phyloP scores from a whole-genome alignment of 2,113 vertebrate species.

The Benitochromis conjunctus region DNA sequence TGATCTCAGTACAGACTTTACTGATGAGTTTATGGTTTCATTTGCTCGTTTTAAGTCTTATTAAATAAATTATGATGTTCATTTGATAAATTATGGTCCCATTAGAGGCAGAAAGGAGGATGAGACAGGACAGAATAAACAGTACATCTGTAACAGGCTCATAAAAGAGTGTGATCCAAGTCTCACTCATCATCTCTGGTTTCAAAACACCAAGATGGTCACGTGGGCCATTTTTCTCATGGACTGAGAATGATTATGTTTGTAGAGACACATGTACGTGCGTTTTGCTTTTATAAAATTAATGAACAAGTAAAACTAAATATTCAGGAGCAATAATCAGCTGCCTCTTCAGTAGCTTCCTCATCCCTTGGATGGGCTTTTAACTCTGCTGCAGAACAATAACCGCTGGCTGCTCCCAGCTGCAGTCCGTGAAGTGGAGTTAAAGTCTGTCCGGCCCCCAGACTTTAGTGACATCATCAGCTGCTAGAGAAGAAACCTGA shows the following conservation, averaged over 20 bases:
- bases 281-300: neutral
- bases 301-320: neutral
- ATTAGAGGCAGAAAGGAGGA: neutral
- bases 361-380: neutral
- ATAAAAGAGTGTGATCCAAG: neutral
- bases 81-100: neutral
- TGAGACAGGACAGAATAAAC: neutral
- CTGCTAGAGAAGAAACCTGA: neutral
- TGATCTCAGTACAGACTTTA: neutral
- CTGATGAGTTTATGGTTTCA: neutral
- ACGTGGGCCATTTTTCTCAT: neutral
- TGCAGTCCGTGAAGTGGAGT: neutral
- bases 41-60: neutral
- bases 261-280: neutral
- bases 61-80: neutral
- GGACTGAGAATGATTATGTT: neutral
- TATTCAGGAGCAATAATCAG: neutral
- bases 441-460: neutral
- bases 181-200: neutral
- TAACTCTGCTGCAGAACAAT: neutral
- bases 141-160: neutral
- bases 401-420: neutral
- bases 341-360: neutral
- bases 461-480: neutral
- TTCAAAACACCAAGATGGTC: neutral